These are phyloP conservation scores for Drosophila sproati DNA, from an alignment of 1,140 invertebrate species.

Conservation along the genomic window DNA sequence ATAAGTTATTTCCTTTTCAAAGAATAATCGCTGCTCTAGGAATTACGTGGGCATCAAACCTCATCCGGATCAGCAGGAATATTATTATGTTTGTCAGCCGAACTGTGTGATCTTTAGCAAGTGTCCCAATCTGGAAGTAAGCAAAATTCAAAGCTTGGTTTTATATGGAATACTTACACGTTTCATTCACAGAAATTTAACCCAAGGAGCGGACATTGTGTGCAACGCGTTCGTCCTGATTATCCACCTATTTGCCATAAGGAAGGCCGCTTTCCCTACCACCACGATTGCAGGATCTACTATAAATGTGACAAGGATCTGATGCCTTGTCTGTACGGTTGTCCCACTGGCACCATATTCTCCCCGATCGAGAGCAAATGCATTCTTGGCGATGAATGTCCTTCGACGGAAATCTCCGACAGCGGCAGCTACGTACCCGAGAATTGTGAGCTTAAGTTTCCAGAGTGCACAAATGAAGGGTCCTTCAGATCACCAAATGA, in stretches of 20 bases:
- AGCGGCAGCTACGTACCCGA: conserved; percentile 69
- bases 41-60: conserved; percentile 80
- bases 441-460: conserved; percentile 76
- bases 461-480: conserved; percentile 73
- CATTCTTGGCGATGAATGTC: conserved; percentile 61
- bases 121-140: conserved; percentile 73
- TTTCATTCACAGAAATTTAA: conserved; percentile 53
- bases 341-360: conserved; percentile 73
- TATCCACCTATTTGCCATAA: conserved; percentile 44
- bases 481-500: conserved; percentile 80
- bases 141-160: too few species aligned
- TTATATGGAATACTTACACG: too few species aligned
- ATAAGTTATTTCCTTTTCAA: neutral
- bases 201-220: conserved; percentile 63
- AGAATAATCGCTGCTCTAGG: conserved; percentile 79
- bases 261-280: conserved; percentile 75
- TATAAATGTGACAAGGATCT: conserved; percentile 76
- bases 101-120: conserved; percentile 82
- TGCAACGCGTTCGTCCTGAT: conserved; percentile 26
- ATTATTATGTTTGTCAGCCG: conserved; percentile 83
- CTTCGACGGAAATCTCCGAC: conserved; percentile 68
- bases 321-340: conserved; percentile 65
- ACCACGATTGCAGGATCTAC: conserved; percentile 70
- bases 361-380: conserved; percentile 69
- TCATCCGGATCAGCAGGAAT: conserved; percentile 81